Base-by-base conservation (phyloP, 2,888 invertebrate species). In the Ceratothoa steindachneri region DNA sequence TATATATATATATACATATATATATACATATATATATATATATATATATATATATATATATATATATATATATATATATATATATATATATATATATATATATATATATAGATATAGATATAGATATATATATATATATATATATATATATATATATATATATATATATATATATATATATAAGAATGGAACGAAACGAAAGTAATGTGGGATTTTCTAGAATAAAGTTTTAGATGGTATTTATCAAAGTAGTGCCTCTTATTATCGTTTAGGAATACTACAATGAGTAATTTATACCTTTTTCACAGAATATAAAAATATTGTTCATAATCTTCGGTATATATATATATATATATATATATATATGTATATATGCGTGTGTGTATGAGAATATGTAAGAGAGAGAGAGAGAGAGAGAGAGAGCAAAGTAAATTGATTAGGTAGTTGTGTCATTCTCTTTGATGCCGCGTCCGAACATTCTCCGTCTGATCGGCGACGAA, bases 1-100 rank as follows among this genome's bases (percentile, higher is more conserved):
- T 69, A 69, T 69, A 69, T 69, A 67, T 68, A 51, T 69, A 69
- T 69, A 51, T 69, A 69, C 51, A 51, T 69, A 69, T 69, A 69
- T 51, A 69, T 51, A 69, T 51, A 69, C 51, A 53, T 69, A 69
- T 3, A 53, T 69, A 69, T 69, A 51, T 22, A 51, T 53, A 51
- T 51, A 51, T 69, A 51, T 51, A 51, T 51, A 69, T 1, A 69
- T 51, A 1, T 3, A 31, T 69, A 24, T 22, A 31, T 69, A 31
- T 53, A 24, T 51, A 24, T 69, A 24, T 52, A 12, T 69, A 27
- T 69, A 27, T 52, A 22, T 30, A 52, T 51, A 22, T n/a, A 22
- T 69, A 24, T 19, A 12, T 52, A n/a, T 53, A 24, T 69, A 52
- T 19, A 22, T 41, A 22, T 69, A 22, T 69, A 12, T 69, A 12